Evolutionary conservation across 1,140 invertebrate genomes (phyloP), one percentile per base, ranked within the genome.

Genomic region (Charaxes varanes): DNA sequence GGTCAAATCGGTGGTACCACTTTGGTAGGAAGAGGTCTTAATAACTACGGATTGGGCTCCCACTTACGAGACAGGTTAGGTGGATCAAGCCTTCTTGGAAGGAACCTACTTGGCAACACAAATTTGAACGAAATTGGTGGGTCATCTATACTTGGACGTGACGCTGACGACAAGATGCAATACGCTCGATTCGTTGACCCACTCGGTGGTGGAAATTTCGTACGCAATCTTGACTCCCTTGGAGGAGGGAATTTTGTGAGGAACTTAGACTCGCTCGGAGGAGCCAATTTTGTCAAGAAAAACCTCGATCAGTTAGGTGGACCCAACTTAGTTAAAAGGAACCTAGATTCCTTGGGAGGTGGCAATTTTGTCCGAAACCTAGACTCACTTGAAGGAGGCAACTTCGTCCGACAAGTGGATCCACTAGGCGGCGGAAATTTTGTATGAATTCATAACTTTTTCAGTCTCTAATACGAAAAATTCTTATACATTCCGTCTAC

Each of bases 231-330:
- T 24, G 73, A 85, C 46, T 61, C 66, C 21, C 45, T 83, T 19
- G 84, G 84, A 11, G 77, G 77, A 14, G 68, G 66, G 5, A 85
- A 85, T 59, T 62, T 77, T 17, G 64, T 84, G 15, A 60, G 73
- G 14, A 72, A 66, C 33, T 45, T 84, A 6, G 79, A 84, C 43
- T 69, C 74, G 2, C 56, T 82, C 11, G 81, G 81, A 2, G 80
- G 80, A n/a, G 70, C 62, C 6, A 85, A 82, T 41, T 58, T 84
- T 6, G 68, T 82, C 0, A 77, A 82, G 56, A 80, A 72, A 41
- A 85, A 85, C 55, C 60, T 85, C 16, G 85, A 87, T 53, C 64
- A 71, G 21, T 76, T 87, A 11, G 84, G 78, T 0, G 85, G 83
- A 10, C 78, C 81, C 0, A 86, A 86, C 58, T 53, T 86, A 15